Percentiles rank a stretch among this genome's conserved stretches.
These are phyloP conservation scores for Athalia rosae DNA, from an alignment of 2,888 invertebrate genomes.

Conservation along the genomic window DNA sequence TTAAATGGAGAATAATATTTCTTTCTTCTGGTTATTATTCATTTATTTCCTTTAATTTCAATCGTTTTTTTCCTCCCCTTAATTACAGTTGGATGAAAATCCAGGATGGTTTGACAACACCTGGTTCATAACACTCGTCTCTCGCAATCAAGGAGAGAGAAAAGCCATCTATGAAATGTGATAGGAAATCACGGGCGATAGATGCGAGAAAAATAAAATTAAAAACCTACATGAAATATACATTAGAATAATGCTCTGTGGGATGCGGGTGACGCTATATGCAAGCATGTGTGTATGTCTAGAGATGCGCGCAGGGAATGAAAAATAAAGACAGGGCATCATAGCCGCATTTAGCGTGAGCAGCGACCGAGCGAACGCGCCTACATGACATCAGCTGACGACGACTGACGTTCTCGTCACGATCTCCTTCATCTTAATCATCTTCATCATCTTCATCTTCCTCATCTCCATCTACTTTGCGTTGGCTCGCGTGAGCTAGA, in stretches of 20 bases:
- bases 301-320: neutral
- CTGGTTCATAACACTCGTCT: neutral
- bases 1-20: neutral
- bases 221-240: neutral
- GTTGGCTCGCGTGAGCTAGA: neutral
- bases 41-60: too few species aligned
- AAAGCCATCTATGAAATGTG: neutral
- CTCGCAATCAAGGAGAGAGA: neutral
- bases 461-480: neutral
- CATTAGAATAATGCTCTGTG: neutral
- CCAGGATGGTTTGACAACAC: constrained; percentile 34
- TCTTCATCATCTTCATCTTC: neutral
- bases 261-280: neutral
- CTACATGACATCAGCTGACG: constrained; percentile 57
- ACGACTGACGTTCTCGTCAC: constrained; percentile 42
- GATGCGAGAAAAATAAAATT: neutral
- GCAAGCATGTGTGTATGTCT: neutral
- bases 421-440: neutral
- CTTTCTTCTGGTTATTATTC: too few species aligned
- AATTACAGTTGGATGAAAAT: constrained; percentile 16
- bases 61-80: too few species aligned
- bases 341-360: constrained; percentile 54
- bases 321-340: constrained; percentile 45
- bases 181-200: neutral
- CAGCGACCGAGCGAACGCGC: constrained; percentile 31